Conservation (phyloP, 2,888 invertebrate species). For the Drosophila pseudotalamancana region DNA sequence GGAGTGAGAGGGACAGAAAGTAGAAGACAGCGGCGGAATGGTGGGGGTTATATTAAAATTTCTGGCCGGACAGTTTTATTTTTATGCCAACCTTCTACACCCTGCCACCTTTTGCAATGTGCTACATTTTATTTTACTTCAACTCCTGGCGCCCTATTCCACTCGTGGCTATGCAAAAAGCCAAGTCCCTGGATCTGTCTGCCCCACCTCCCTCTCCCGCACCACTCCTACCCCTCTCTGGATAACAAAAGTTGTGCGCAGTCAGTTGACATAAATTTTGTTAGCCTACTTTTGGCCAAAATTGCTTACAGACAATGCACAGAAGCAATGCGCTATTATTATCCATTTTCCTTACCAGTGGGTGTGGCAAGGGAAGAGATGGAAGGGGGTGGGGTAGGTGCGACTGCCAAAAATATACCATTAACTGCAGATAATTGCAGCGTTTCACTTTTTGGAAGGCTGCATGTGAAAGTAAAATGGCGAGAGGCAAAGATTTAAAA, state of each 20-base stretch:
- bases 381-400: background rate
- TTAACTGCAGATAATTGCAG: constrained; percentile 63
- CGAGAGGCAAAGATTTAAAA: background rate
- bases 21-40: no score
- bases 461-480: constrained; percentile 23
- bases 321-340: constrained; percentile 55
- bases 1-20: background rate
- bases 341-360: constrained; percentile 21
- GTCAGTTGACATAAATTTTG: constrained; percentile 79
- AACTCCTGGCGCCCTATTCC: constrained; percentile 7
- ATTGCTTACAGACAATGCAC: constrained; percentile 71
- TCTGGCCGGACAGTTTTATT: constrained; percentile 71
- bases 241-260: constrained; percentile 77
- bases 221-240: constrained; percentile 43
- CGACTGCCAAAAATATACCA: constrained; percentile 46
- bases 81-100: constrained; percentile 32
- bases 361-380: background rate
- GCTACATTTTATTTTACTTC: constrained; percentile 55
- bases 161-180: constrained; percentile 29
- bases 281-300: constrained; percentile 72
- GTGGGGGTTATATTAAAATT: constrained; percentile 71
- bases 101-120: constrained; percentile 15
- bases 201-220: constrained; percentile 22
- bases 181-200: constrained; percentile 37
- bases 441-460: constrained; percentile 50